Conservation (phyloP, 2,888 invertebrate genomes). For the Itoplectis maculator region DNA sequence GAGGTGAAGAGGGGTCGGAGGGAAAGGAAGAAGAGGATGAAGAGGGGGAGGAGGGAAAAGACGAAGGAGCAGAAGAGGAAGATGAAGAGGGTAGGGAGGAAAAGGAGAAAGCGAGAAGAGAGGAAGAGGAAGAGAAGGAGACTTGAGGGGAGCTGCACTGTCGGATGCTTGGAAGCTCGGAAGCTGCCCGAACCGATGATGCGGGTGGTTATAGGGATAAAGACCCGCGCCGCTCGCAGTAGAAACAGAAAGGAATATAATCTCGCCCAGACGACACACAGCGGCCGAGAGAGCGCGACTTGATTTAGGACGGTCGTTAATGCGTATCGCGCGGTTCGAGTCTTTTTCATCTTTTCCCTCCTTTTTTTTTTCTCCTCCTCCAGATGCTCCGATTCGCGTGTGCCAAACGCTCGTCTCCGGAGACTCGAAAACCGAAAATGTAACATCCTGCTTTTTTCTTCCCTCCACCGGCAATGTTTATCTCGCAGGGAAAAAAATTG, state of each 20-base stretch:
- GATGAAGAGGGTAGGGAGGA: no score
- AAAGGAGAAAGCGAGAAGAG: not conserved
- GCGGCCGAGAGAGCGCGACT: conserved; percentile 7
- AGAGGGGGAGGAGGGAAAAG: no score
- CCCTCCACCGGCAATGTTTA: no score
- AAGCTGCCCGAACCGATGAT: not conserved
- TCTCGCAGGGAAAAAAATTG: no score
- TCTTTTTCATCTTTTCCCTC: conserved; percentile 50
- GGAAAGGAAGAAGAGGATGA: no score
- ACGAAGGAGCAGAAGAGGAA: no score
- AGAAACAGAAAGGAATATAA: conserved; percentile 39
- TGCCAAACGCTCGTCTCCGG: conserved; percentile 4
- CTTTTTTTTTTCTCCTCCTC: conserved; percentile 43
- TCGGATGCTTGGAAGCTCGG: not conserved
- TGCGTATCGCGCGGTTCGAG: conserved; percentile 39
- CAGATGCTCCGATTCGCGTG: conserved; percentile 58
- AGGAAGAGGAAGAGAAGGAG: not conserved
- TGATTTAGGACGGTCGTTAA: conserved; percentile 62
- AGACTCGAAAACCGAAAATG: conserved; percentile 11
- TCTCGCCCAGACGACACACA: conserved; percentile 15
- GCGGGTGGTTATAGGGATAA: conserved; percentile 18
- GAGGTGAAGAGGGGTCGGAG: no score
- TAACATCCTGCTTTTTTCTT: not conserved
- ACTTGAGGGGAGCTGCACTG: conserved; percentile 9
- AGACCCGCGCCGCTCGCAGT: conserved; percentile 6